A percentile compares a stretch with the other conserved stretches of the same genome.
Conservation (phyloP, 2,888 invertebrate genomes). For the Ypsolopha sequella region DNA sequence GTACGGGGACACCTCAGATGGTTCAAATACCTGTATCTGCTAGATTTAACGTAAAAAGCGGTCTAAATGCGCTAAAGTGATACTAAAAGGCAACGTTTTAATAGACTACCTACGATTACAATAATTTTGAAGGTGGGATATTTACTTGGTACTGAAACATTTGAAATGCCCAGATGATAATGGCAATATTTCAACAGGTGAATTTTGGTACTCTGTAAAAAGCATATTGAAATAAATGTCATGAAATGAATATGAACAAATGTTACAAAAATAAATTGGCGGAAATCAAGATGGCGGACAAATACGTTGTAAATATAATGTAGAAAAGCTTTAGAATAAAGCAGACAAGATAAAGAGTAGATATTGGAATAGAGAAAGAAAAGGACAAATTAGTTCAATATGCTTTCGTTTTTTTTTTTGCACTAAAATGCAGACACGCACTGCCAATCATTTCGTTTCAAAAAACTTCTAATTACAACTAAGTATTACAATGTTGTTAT, state of each 20-base stretch:
- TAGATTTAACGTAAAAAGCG: not conserved
- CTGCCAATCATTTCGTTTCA: slow-evolving; percentile 53
- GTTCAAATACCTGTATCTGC: too few relatives aligned
- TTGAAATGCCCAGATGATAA: slow-evolving; percentile 42
- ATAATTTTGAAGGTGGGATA: too few relatives aligned
- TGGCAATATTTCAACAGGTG: slow-evolving; percentile 37
- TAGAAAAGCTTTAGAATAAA: not conserved
- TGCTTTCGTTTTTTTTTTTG: slow-evolving; percentile 55
- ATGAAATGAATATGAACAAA: slow-evolving; percentile 6
- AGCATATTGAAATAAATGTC: slow-evolving; percentile 65
- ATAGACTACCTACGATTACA: too few relatives aligned
- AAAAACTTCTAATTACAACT: slow-evolving; percentile 41
- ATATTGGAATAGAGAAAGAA: slow-evolving; percentile 11
- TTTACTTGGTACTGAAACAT: slow-evolving; percentile 23
- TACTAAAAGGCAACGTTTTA: too few relatives aligned
- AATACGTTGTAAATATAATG: not conserved
- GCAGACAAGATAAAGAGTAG: slow-evolving; percentile 7
- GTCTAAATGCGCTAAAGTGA: too few relatives aligned
- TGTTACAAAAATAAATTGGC: slow-evolving; percentile 9
- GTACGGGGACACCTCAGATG: slow-evolving; percentile 40
- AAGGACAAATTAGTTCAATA: slow-evolving; percentile 55
- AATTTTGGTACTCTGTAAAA: slow-evolving; percentile 50
- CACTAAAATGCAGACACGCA: slow-evolving; percentile 73
- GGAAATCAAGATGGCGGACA: not conserved
- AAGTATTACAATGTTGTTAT: slow-evolving; percentile 30